These are phyloP conservation scores for Asbolus verrucosus DNA, from an alignment of 1,140 invertebrate species.

Conservation along the genomic window DNA sequence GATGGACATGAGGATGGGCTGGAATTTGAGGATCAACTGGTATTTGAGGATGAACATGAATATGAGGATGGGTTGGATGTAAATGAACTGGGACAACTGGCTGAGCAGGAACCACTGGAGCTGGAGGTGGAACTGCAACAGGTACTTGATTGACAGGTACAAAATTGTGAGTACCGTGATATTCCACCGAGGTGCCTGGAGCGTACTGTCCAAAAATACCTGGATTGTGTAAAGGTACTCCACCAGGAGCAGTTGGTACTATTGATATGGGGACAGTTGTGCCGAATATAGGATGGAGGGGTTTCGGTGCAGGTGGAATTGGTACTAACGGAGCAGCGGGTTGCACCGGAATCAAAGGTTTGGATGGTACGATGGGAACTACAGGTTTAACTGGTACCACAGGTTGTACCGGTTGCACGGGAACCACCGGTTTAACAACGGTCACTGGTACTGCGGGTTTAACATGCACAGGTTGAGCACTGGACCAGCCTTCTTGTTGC, in stretches of 20 bases:
- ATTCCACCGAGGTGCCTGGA: neutral
- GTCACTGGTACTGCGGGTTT: constrained; percentile 42
- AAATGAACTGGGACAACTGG: constrained; percentile 24
- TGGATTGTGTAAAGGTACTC: constrained; percentile 14
- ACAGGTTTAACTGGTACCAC: constrained; percentile 40
- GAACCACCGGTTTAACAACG: constrained; percentile 6
- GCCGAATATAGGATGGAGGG: neutral
- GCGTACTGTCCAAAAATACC: constrained; percentile 2
- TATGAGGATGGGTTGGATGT: constrained; percentile 5
- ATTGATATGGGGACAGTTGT: constrained; percentile 17
- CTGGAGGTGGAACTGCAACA: constrained; percentile 14
- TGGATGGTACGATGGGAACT: constrained; percentile 31
- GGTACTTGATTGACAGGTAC: constrained; percentile 35
- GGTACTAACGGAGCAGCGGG: constrained; percentile 25
- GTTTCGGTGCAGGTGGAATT: constrained; percentile 19
- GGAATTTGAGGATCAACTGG: constrained; percentile 20
- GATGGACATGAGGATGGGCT: neutral
- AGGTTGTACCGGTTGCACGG: neutral
- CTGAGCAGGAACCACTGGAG: constrained; percentile 14
- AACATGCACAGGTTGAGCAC: constrained; percentile 41
- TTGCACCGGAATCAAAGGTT: constrained; percentile 17
- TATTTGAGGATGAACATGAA: neutral
- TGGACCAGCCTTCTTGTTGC: constrained; percentile 15
- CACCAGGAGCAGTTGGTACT: constrained; percentile 16
- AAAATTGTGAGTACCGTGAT: constrained; percentile 13